phyloP scores from a whole-genome alignment of 2,888 invertebrate genomes.

The Lasioglossum malachurum region DNA sequence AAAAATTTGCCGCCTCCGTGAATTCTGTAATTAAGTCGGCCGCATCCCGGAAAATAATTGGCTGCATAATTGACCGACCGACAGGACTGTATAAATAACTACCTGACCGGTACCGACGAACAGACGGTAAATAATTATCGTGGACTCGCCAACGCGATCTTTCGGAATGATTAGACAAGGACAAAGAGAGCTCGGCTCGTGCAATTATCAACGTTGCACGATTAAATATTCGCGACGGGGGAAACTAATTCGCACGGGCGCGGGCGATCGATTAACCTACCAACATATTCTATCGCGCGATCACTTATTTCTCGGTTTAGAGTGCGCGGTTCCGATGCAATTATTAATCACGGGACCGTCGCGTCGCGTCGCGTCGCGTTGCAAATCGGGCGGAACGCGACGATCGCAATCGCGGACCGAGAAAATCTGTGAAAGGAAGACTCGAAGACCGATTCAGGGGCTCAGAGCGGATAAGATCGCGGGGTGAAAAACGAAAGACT shows the following conservation, averaged over 20 bases:
- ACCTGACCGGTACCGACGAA: constrained; percentile 6
- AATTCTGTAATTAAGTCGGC: constrained; percentile 62
- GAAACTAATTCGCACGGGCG: neutral
- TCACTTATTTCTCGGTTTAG: neutral
- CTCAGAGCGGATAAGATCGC: constrained; percentile 28
- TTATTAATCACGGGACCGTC: neutral
- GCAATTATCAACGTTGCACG: constrained; percentile 22
- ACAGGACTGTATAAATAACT: constrained; percentile 46
- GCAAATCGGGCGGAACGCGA: neutral
- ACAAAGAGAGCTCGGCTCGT: constrained; percentile 2
- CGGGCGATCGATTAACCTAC: neutral
- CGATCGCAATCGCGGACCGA: neutral
- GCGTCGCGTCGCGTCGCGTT: neutral
- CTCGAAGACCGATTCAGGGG: neutral
- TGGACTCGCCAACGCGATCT: constrained; percentile 7
- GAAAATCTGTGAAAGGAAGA: neutral
- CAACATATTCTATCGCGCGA: neutral
- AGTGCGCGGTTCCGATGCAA: neutral
- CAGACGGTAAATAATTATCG: constrained; percentile 43
- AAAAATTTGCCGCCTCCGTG: constrained; percentile 50
- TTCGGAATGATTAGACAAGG: neutral
- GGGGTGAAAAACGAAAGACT: constrained; percentile 51
- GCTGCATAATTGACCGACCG: constrained; percentile 63
- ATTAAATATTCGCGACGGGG: neutral
- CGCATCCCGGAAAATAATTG: constrained; percentile 62